phyloP scores from a whole-genome alignment of 2,113 vertebrate species.

The Ophthalmotilapia sp. region DNA sequence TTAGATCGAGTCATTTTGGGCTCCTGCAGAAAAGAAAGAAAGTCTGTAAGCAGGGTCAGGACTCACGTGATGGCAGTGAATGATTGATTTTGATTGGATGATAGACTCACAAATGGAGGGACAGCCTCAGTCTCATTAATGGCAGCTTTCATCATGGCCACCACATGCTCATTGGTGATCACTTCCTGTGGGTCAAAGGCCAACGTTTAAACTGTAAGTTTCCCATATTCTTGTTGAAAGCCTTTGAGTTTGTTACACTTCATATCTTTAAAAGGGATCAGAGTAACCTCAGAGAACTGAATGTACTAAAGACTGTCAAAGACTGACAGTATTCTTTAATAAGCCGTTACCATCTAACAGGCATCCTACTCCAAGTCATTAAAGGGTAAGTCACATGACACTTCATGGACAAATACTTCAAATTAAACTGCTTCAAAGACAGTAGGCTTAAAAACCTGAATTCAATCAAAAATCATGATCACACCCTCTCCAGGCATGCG shows the following conservation, averaged over 20 bases:
- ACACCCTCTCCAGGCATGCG: neutral
- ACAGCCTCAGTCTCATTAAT: conserved; percentile 88
- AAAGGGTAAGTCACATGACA: neutral
- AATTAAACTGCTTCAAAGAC: neutral
- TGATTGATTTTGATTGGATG: neutral
- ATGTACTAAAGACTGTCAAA: neutral
- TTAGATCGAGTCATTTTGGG: conserved; percentile 99
- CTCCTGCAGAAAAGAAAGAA: conserved; percentile 69
- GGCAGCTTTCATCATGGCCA: conserved; percentile 98
- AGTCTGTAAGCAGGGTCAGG: neutral
- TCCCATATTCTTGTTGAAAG: neutral
- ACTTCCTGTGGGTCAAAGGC: conserved; percentile 79
- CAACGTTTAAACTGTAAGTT: neutral
- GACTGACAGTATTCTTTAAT: neutral
- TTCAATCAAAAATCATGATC: neutral
- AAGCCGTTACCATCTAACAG: neutral
- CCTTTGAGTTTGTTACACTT: neutral
- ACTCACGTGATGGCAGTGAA: neutral
- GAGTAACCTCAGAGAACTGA: neutral
- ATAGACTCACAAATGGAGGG: conserved; percentile 86
- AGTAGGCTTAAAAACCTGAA: neutral
- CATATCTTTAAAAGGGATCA: neutral
- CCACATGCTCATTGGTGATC: conserved; percentile 96
- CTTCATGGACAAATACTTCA: neutral
- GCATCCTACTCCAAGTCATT: neutral